phyloP scores from a whole-genome alignment of 1,140 invertebrate species.

The Caenorhabditis brenneri region DNA sequence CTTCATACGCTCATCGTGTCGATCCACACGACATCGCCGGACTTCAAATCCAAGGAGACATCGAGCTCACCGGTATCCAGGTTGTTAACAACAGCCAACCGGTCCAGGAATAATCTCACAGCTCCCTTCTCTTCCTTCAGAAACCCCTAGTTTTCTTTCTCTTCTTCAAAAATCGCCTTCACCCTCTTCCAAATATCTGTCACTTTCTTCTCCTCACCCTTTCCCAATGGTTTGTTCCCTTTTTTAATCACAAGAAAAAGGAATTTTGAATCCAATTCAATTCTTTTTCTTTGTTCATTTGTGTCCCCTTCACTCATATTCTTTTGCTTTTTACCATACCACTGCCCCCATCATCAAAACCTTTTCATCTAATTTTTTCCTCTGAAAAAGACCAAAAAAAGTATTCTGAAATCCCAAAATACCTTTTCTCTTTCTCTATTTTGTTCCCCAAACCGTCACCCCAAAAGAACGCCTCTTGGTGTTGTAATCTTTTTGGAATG shows the following conservation, averaged over 20 bases:
- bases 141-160: not conserved
- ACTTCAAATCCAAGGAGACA: slow-evolving; percentile 57
- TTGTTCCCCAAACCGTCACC: too few relatives aligned
- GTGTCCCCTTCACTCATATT: not conserved
- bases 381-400: slow-evolving; percentile 18
- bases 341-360: slow-evolving; percentile 29
- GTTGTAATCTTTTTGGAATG: not conserved
- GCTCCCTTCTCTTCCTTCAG: not conserved
- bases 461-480: not conserved
- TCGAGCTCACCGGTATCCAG: slow-evolving; percentile 56
- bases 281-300: not conserved
- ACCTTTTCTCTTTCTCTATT: not conserved
- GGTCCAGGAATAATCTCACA: not conserved
- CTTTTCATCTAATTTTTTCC: too few relatives aligned
- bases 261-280: not conserved
- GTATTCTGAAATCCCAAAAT: not conserved
- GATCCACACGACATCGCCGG: slow-evolving; percentile 56
- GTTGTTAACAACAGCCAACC: slow-evolving; percentile 31
- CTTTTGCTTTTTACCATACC: slow-evolving; percentile 16
- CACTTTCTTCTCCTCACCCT: not conserved
- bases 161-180: not conserved
- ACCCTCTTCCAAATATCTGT: slow-evolving; percentile 31
- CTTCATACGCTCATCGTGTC: slow-evolving; percentile 51
- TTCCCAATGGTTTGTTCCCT: not conserved
- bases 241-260: too few relatives aligned